Conservation (phyloP, 1,140 invertebrate genomes). For the Cataglyphis hispanica region DNA sequence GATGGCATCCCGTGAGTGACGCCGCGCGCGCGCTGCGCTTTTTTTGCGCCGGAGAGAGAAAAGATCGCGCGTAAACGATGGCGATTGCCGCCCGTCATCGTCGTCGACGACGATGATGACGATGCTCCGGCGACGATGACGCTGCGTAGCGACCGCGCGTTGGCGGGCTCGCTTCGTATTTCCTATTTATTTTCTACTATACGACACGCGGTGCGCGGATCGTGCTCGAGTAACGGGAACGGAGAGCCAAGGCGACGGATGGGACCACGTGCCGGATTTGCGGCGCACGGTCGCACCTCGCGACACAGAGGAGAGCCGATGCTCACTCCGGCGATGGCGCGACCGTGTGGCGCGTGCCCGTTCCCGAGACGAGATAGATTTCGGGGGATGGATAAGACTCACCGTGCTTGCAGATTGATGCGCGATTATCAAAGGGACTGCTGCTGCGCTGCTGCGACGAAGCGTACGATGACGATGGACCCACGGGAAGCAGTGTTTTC, state of each 20-base stretch:
- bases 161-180: too few species aligned
- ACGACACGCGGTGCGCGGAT: neutral
- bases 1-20: conserved; percentile 85
- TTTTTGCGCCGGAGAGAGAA: conserved; percentile 70
- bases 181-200: too few species aligned
- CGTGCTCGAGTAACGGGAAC: too few species aligned
- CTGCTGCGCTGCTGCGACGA: conserved; percentile 35
- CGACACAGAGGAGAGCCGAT: neutral
- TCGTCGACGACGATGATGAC: neutral
- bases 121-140: neutral
- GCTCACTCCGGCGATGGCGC: conserved; percentile 18
- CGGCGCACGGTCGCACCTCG: neutral
- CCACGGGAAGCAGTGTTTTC: conserved; percentile 77
- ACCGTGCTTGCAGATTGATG: conserved; percentile 66
- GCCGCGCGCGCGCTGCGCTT: conserved; percentile 77
- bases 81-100: neutral
- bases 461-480: conserved; percentile 70
- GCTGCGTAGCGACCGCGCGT: too few species aligned
- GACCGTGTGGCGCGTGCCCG: neutral
- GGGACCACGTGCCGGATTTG: conserved; percentile 1
- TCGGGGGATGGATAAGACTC: too few species aligned
- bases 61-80: conserved; percentile 57
- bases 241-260: neutral
- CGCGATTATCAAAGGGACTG: conserved; percentile 21
- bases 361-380: neutral